Base-by-base conservation (phyloP, 2,113 vertebrate genomes). In the Mirza zaza region DNA sequence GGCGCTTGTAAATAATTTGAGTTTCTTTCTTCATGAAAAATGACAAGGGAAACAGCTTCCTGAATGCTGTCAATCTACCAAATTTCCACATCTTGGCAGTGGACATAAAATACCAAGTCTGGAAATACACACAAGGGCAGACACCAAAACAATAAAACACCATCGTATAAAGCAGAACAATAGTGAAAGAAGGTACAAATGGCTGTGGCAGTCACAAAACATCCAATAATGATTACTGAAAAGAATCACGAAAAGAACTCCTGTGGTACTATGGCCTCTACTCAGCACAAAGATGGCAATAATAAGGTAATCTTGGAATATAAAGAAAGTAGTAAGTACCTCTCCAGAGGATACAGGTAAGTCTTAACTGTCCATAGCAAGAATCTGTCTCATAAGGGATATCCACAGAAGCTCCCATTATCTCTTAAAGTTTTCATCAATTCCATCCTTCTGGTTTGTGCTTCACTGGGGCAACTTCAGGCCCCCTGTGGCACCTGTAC, bases 41-140 rank as follows among this genome's bases (percentile, higher is more conserved):
- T 59, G 76, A 95, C 17, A n/a, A 89, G 34, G 42, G 27, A 91
- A 87, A 84, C 12, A 67, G 42, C 57, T 89, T 87, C 68, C 75
- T 89, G 27, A 94, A 88, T 82, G 29, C 2, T 82, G 32, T 61
- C 32, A 63, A 61, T 75, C 73, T 81, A 80, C 61, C 48, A 59
- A 94, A 82, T 93, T 36, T 93, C 29, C 42, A 59, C 59, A 83
- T 70, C n/a, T 88, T 79, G 20, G 90, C 55, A 95, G 48, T 70
- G 45, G 48, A 97, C 42, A 97, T 65, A 96, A 97, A 97, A 97
- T 82, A 71, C 9, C 50, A 94, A 67, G 77, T 57, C 39, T 81
- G 79, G 32, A 96, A 95, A 85, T 36, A 48, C 81, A 85, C 32
- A 82, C 23, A 95, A 84, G 50, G 71, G 84, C 93, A 48, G 45